Evolutionary conservation across 2,113 vertebrate species (phyloP).

Genomic region (Euleptes europaea): DNA sequence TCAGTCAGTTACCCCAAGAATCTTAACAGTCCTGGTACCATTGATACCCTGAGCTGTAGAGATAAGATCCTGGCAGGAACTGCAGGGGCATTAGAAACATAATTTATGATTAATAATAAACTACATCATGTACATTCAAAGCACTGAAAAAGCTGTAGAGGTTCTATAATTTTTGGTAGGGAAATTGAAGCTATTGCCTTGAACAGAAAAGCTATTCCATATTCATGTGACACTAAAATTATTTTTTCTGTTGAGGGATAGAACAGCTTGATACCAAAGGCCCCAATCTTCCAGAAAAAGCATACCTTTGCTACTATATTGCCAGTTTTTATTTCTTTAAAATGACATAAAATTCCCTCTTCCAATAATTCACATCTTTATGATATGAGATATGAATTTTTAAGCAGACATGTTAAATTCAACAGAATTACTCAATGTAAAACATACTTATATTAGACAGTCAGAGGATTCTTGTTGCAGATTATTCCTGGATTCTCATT

Average conservation of each 20-base stretch:
- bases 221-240: not conserved
- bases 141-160: not conserved
- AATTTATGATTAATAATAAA: not conserved
- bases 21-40: not conserved
- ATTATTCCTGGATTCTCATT: not conserved
- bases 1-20: rapidly evolving
- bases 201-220: not conserved
- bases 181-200: not conserved
- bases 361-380: not conserved
- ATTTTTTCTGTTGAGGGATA: not conserved
- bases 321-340: no score
- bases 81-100: not conserved
- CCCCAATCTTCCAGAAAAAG: not conserved
- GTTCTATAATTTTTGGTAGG: not conserved
- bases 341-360: no score
- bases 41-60: not conserved
- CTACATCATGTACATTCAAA: not conserved
- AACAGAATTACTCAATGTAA: not conserved
- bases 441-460: not conserved
- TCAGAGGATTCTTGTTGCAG: not conserved
- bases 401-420: not conserved
- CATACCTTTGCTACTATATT: not conserved
- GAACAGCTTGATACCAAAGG: not conserved
- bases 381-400: not conserved
- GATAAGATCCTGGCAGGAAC: rapidly evolving